These are phyloP conservation scores for Phalacrocorax carbo DNA, from an alignment of 2,113 vertebrate genomes.

Conservation along the genomic window DNA sequence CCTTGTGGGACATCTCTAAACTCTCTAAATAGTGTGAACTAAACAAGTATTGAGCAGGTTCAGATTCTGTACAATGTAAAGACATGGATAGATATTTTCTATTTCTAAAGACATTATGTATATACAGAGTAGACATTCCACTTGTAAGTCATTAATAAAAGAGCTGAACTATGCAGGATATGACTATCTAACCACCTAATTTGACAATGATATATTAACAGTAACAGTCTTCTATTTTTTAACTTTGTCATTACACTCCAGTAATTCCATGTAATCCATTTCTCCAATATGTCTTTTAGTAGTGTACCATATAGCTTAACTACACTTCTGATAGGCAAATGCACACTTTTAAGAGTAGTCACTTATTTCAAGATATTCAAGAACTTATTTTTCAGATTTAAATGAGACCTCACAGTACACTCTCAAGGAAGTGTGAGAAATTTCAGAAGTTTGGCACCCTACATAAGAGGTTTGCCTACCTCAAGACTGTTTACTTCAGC, in stretches of 20 bases:
- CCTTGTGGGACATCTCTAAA: neutral
- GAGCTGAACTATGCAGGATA: neutral
- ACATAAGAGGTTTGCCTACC: neutral
- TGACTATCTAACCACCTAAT: neutral
- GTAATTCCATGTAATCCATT: neutral
- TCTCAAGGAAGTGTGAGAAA: neutral
- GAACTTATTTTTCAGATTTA: neutral
- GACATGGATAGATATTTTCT: neutral
- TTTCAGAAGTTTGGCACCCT: neutral
- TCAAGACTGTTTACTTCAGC: conserved; percentile 27
- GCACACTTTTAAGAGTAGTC: neutral
- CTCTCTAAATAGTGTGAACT: neutral
- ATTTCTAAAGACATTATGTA: neutral
- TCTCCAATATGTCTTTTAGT: neutral
- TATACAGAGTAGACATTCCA: neutral
- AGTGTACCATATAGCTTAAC: neutral
- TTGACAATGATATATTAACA: neutral
- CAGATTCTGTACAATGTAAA: neutral
- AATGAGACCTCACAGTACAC: neutral
- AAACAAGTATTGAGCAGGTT: neutral
- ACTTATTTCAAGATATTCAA: neutral
- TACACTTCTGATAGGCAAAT: neutral
- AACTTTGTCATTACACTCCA: neutral
- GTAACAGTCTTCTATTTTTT: neutral
- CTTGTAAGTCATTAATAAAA: neutral